phyloP scores from a whole-genome alignment of 2,888 invertebrate genomes.

The Drosophila borborema region DNA sequence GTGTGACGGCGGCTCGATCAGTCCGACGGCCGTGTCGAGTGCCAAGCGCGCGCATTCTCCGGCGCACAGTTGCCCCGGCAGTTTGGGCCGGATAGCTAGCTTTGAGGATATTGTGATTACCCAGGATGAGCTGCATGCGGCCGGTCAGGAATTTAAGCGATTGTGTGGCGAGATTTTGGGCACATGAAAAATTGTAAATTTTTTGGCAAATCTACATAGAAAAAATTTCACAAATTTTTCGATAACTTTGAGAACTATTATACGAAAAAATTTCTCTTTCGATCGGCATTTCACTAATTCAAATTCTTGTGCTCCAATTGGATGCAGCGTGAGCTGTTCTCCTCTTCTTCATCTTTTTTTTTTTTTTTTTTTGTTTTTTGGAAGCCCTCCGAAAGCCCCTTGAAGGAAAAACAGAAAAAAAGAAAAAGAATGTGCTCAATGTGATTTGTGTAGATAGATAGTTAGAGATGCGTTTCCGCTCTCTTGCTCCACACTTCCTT shows the following conservation, averaged over 20 bases:
- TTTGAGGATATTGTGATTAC: conserved; percentile 82
- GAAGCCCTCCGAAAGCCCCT: not conserved
- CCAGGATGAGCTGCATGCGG: conserved; percentile 78
- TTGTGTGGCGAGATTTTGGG: conserved; percentile 79
- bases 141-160: conserved; percentile 79
- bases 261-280: conserved; percentile 7
- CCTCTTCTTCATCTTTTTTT: conserved; percentile 2
- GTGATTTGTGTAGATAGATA: conserved; percentile 46
- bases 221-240: conserved; percentile 79
- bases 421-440: conserved; percentile 42
- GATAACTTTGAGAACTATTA: not conserved
- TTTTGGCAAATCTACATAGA: conserved; percentile 56
- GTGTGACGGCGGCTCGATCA: conserved; percentile 24
- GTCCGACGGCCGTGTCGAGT: conserved; percentile 55
- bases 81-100: conserved; percentile 29
- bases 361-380: not conserved
- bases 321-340: not conserved
- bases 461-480: conserved; percentile 36
- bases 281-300: conserved; percentile 9
- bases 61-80: not conserved
- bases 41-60: conserved; percentile 66
- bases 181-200: conserved; percentile 74
- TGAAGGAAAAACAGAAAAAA: not conserved
- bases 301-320: conserved; percentile 17
- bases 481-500: conserved; percentile 11